Evolutionary conservation across 2,113 vertebrate genomes (phyloP).

Genomic region (Scopus umbretta): DNA sequence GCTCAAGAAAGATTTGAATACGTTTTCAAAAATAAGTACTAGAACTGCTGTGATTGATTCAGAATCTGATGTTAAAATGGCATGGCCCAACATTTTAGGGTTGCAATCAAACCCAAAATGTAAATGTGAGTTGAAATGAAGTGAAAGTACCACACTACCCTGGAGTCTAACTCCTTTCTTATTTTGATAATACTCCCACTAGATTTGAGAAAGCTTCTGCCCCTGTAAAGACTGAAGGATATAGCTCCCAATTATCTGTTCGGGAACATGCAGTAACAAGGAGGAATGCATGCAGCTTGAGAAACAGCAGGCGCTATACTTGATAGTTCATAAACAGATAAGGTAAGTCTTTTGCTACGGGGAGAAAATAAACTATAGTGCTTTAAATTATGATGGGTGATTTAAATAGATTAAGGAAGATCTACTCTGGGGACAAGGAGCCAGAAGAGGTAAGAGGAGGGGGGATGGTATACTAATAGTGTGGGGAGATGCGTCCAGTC

Average conservation of each 20-base stretch:
- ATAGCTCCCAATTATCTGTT: not conserved
- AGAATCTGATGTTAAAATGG: not conserved
- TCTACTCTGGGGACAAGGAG: not conserved
- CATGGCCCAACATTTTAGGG: not conserved
- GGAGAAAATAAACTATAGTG: not conserved
- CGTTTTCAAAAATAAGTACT: not conserved
- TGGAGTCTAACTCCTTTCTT: not conserved
- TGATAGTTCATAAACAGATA: slow-evolving; percentile 8
- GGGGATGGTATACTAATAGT: not conserved
- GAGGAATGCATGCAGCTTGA: not conserved
- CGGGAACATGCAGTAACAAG: not conserved
- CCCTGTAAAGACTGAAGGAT: not conserved
- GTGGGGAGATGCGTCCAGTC: not conserved
- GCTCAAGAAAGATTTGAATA: not conserved
- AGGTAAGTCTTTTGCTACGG: not conserved
- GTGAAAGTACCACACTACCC: not conserved
- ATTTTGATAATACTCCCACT: not conserved
- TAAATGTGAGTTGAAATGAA: not conserved
- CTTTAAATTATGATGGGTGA: not conserved
- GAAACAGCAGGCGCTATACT: not conserved
- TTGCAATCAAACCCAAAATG: not conserved
- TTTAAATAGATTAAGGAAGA: not conserved
- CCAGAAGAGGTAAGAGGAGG: not conserved
- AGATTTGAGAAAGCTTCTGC: not conserved
- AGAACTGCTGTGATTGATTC: not conserved